Percentiles rank a stretch among this genome's conserved stretches.
phyloP scores from a whole-genome alignment of 2,797 vertebrate genomes.

The Thaleichthys pacificus region DNA sequence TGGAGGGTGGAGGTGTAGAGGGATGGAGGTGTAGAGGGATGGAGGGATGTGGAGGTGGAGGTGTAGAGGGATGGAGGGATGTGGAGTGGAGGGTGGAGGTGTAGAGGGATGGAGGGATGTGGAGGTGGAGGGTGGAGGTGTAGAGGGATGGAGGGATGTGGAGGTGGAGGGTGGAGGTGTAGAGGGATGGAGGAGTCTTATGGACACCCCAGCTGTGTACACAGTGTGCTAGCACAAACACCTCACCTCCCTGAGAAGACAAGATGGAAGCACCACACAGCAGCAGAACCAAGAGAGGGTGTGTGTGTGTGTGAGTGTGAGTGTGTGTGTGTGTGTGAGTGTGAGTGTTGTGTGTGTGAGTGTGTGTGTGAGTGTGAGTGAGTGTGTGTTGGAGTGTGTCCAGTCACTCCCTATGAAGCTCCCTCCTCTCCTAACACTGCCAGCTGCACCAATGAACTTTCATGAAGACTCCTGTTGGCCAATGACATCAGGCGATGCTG shows the following conservation, averaged over 20 bases:
- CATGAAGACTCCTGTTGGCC: slow-evolving; percentile 27
- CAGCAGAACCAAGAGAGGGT: slow-evolving; percentile 31
- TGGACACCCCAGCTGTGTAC: slow-evolving; percentile 78
- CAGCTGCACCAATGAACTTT: slow-evolving; percentile 29
- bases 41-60: too few species aligned
- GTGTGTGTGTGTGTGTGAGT: slow-evolving; percentile 22
- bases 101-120: too few species aligned
- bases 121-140: too few species aligned
- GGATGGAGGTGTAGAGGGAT: too few species aligned
- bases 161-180: slow-evolving; percentile 11
- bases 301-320: slow-evolving; percentile 3
- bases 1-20: too few species aligned
- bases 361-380: neutral
- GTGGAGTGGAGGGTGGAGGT: too few species aligned
- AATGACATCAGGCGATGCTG: slow-evolving; percentile 43
- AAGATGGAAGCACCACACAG: slow-evolving; percentile 35
- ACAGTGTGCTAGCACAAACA: slow-evolving; percentile 68
- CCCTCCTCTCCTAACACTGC: slow-evolving; percentile 9
- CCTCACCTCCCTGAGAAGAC: slow-evolving; percentile 50
- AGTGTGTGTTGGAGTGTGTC: slow-evolving; percentile 9
- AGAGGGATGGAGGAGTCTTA: slow-evolving; percentile 41
- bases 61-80: too few species aligned
- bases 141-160: slow-evolving; percentile 9
- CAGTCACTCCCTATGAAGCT: neutral
- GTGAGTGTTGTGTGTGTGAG: neutral